phyloP scores from a whole-genome alignment of 64 coral and sea anemone species.

The Montipora sp. region DNA sequence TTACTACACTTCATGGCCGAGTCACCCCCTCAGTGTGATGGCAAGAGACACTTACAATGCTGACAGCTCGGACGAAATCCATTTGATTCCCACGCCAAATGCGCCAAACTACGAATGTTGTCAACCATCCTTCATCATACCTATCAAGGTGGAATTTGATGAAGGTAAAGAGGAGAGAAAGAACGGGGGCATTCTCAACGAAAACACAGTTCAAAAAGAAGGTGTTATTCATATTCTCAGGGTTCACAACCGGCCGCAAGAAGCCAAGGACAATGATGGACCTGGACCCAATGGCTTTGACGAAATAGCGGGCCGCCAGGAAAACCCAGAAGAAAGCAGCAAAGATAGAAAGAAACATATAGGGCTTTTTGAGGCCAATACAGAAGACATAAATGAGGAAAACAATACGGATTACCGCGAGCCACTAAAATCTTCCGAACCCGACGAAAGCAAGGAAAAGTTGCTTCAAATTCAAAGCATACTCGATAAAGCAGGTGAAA shows the following conservation, averaged over 20 bases:
- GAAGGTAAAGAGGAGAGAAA: slow-evolving; percentile 5
- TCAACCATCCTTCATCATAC: slow-evolving; percentile 3
- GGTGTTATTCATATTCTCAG: background rate
- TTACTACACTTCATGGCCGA: background rate
- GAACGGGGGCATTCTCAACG: background rate
- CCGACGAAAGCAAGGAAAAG: slow-evolving; percentile 3
- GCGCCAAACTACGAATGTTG: background rate
- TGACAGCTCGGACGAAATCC: background rate
- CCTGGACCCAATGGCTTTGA: background rate
- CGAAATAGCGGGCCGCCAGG: too few species aligned
- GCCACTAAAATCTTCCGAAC: background rate
- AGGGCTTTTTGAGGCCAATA: background rate
- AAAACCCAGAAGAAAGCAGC: background rate
- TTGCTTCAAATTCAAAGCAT: slow-evolving; percentile 49
- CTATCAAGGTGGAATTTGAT: slow-evolving; percentile 13
- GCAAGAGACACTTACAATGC: background rate
- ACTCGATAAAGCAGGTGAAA: slow-evolving; percentile 12
- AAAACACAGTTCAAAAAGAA: background rate
- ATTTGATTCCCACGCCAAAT: background rate
- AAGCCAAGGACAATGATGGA: background rate
- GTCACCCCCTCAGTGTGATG: background rate
- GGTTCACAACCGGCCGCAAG: background rate
- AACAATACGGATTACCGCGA: background rate
- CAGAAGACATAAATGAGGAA: background rate
- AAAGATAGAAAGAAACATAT: background rate